These are phyloP conservation scores for Pristiophorus japonicus DNA, from an alignment of 2,113 vertebrate genomes.

Conservation along the genomic window DNA sequence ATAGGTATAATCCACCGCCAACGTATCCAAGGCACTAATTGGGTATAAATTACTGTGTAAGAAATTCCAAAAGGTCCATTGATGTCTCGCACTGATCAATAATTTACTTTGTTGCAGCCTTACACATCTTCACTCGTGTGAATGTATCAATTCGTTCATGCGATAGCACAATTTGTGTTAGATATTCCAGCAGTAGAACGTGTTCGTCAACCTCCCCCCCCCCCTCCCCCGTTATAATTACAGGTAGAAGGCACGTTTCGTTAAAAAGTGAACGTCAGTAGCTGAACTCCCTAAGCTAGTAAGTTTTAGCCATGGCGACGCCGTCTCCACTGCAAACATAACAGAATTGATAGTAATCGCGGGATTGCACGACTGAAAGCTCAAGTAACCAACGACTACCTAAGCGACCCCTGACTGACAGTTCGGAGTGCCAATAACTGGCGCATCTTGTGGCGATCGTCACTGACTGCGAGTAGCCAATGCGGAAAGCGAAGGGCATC, in stretches of 20 bases:
- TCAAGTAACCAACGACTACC: background rate
- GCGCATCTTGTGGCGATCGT: background rate
- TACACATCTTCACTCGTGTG: background rate
- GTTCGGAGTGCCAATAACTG: slow-evolving; percentile 8
- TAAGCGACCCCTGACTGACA: slow-evolving; percentile 23
- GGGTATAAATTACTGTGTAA: slow-evolving; percentile 27
- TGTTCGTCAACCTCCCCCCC: background rate
- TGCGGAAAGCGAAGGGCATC: background rate
- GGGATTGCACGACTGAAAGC: slow-evolving; percentile 16
- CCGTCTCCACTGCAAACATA: slow-evolving; percentile 27
- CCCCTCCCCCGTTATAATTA: background rate
- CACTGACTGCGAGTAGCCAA: slow-evolving; percentile 5
- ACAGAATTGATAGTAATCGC: slow-evolving; percentile 19
- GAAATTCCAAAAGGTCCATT: slow-evolving; percentile 23
- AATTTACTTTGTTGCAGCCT: slow-evolving; percentile 29
- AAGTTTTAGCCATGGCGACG: slow-evolving; percentile 9
- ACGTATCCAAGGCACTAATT: background rate
- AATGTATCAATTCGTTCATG: slow-evolving; percentile 31
- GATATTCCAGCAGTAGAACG: background rate
- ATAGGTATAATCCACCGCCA: background rate
- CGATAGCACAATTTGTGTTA: background rate
- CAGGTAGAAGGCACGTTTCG: slow-evolving; percentile 26
- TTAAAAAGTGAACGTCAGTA: slow-evolving; percentile 10
- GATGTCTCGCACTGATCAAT: slow-evolving; percentile 30
- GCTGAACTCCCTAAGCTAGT: background rate